Percentiles rank a stretch among this genome's conserved stretches.
phyloP scores from a whole-genome alignment of 2,113 vertebrate species.

The Osmerus mordax region DNA sequence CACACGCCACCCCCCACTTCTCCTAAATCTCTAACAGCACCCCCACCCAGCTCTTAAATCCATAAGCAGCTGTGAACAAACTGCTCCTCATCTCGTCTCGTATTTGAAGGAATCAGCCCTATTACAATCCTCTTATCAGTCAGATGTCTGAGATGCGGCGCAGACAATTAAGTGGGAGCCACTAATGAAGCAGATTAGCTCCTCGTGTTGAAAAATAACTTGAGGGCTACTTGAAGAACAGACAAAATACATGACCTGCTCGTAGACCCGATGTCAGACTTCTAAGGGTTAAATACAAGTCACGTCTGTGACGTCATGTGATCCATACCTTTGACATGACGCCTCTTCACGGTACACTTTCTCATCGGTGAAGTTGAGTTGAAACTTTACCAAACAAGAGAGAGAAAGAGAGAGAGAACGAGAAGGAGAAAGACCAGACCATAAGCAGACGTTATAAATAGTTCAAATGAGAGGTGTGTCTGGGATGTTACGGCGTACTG shows the following conservation, averaged over 20 bases:
- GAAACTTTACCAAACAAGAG: neutral
- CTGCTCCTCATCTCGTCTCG: slow-evolving; percentile 36
- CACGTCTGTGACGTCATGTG: no score
- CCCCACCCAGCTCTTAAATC: neutral
- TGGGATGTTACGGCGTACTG: slow-evolving; percentile 64
- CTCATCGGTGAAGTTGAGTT: no score
- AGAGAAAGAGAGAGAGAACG: neutral
- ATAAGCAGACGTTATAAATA: slow-evolving; percentile 63
- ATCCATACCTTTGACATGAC: no score
- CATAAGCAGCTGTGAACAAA: slow-evolving; percentile 24
- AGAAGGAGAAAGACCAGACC: slow-evolving; percentile 48
- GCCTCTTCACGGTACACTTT: no score
- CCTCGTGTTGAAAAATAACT: slow-evolving; percentile 14
- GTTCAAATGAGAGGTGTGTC: slow-evolving; percentile 70
- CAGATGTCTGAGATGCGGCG: slow-evolving; percentile 64
- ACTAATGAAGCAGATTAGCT: slow-evolving; percentile 72
- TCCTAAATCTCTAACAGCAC: no score
- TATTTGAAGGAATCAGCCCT: slow-evolving; percentile 58
- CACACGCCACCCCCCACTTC: neutral
- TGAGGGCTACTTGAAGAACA: neutral
- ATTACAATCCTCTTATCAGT: slow-evolving; percentile 71
- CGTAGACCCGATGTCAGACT: no score
- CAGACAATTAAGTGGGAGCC: slow-evolving; percentile 63
- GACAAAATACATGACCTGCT: no score
- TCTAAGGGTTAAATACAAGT: no score